Percentiles rank a stretch among this genome's conserved stretches.
These are phyloP conservation scores for Ischnura elegans DNA, from an alignment of 2,888 invertebrate genomes.

Conservation along the genomic window DNA sequence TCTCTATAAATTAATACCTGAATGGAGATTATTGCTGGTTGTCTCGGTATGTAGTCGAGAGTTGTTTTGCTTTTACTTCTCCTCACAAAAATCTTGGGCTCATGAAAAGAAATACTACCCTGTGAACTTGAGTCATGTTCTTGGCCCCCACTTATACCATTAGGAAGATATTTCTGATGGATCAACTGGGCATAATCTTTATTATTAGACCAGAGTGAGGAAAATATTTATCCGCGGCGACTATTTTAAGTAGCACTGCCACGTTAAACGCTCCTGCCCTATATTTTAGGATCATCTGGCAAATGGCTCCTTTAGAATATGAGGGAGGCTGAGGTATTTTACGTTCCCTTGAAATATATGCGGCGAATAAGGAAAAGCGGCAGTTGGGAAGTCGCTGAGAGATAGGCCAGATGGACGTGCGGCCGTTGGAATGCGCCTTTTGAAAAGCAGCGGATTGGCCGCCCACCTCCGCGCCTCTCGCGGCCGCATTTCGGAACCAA, in stretches of 20 bases:
- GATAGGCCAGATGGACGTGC: slow-evolving; percentile 3
- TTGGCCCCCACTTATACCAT: neutral
- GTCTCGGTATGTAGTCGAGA: too few species aligned
- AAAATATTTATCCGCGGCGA: neutral
- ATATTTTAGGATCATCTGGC: slow-evolving; percentile 34
- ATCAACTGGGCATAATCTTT: slow-evolving; percentile 6
- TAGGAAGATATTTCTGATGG: neutral
- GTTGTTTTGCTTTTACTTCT: too few species aligned
- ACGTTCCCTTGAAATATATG: slow-evolving; percentile 23
- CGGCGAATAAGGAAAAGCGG: slow-evolving; percentile 17
- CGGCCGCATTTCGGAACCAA: slow-evolving; percentile 13
- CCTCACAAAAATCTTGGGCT: neutral
- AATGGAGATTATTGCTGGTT: too few species aligned
- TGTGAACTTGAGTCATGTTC: neutral
- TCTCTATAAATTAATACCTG: too few species aligned
- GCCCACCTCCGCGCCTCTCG: neutral
- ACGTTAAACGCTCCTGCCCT: neutral
- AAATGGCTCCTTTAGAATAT: neutral
- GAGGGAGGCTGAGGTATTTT: neutral
- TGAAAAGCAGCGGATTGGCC: neutral
- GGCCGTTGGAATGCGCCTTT: neutral
- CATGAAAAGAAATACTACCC: neutral
- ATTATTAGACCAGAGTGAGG: neutral
- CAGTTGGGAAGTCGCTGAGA: neutral
- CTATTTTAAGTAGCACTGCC: slow-evolving; percentile 7